A percentile compares a stretch with the other conserved stretches of the same genome.
phyloP scores from a whole-genome alignment of 2,797 vertebrate genomes.

The Silurus aristotelis region DNA sequence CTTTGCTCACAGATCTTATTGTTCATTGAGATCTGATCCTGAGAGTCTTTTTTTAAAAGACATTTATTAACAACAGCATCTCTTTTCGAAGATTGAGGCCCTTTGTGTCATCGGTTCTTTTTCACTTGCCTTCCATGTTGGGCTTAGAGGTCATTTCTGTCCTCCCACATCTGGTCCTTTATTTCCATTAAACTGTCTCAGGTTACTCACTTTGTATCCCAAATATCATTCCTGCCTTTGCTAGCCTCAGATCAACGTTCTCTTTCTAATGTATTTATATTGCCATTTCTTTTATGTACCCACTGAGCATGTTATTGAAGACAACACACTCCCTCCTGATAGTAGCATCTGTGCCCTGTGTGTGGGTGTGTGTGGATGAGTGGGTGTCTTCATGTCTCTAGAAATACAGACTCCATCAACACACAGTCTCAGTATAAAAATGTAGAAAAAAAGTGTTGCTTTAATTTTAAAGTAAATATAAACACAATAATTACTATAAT shows the following conservation, averaged over 20 bases:
- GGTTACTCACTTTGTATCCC: neutral
- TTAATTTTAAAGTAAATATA: too few species aligned
- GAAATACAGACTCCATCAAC: neutral
- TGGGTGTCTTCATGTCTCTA: neutral
- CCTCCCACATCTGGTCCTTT: neutral
- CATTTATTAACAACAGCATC: conserved; percentile 11
- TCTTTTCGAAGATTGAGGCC: neutral
- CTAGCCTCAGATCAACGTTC: neutral
- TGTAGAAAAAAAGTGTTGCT: too few species aligned
- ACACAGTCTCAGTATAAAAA: too few species aligned
- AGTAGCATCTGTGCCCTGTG: conserved; percentile 34
- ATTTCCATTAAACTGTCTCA: neutral
- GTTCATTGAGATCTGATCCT: conserved; percentile 20
- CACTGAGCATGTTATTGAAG: conserved; percentile 41
- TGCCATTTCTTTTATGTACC: conserved; percentile 5
- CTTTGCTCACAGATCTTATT: conserved; percentile 31
- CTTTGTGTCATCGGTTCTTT: neutral
- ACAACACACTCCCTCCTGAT: conserved; percentile 27
- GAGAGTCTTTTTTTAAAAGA: conserved; percentile 12
- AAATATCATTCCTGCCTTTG: neutral
- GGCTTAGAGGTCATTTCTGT: neutral
- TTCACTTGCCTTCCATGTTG: neutral
- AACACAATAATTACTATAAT: neutral
- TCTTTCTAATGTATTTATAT: neutral
- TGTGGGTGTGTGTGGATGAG: neutral